Evolutionary conservation across 2,888 invertebrate species (phyloP).

Genomic region (Macrostomum cliftonense): DNA sequence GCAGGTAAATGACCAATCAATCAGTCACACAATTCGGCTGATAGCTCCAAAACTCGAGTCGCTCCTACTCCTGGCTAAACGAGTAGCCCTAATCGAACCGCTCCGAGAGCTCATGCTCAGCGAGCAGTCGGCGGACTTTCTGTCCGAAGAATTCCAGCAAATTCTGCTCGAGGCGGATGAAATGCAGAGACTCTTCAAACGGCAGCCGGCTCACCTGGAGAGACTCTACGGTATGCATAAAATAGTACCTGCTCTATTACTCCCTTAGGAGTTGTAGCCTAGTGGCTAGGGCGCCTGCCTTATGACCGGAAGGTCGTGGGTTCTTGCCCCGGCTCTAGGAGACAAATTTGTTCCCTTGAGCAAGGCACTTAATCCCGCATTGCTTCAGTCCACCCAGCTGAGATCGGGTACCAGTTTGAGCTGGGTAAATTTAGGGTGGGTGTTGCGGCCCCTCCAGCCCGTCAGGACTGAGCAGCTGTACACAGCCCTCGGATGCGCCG

Average conservation of each 20-base stretch:
- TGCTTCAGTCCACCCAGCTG: no score
- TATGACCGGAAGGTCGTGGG: no score
- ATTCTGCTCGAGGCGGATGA: constrained; percentile 45
- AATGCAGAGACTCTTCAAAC: constrained; percentile 42
- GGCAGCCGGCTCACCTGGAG: constrained; percentile 47
- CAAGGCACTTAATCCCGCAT: no score
- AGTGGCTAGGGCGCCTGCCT: no score
- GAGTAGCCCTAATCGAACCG: constrained; percentile 42
- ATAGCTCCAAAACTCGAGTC: constrained; percentile 49
- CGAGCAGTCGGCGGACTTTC: constrained; percentile 21
- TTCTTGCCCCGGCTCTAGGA: no score
- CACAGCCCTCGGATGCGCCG: no score
- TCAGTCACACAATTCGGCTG: constrained; percentile 46
- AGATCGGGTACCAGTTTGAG: no score
- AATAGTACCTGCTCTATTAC: background rate
- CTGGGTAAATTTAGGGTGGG: no score
- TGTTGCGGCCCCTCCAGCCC: no score
- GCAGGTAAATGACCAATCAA: constrained; percentile 44
- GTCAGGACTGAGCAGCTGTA: no score
- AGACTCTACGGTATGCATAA: constrained; percentile 44
- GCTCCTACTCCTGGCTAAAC: constrained; percentile 44
- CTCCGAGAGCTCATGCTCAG: constrained; percentile 29
- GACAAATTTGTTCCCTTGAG: no score
- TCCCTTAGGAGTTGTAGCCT: no score
- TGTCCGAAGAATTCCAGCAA: constrained; percentile 47